Conservation (phyloP, 2,797 vertebrate genomes). For the Esox lucius region DNA sequence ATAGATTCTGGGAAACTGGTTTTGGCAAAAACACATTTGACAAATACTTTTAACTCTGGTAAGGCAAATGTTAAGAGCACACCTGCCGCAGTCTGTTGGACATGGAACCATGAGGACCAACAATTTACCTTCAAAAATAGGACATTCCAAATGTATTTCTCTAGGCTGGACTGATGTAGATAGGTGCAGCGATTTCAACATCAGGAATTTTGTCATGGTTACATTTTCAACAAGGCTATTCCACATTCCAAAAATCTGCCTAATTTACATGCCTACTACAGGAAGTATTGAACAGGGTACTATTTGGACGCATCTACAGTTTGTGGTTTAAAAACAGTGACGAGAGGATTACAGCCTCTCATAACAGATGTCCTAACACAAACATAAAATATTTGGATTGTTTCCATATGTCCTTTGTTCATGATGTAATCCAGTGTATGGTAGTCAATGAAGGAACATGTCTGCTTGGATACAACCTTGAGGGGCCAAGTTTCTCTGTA, state of each 20-base stretch:
- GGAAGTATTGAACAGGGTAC: too few species aligned
- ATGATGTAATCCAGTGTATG: neutral
- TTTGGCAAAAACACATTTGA: neutral
- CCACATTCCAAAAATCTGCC: too few species aligned
- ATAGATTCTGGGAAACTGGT: too few species aligned
- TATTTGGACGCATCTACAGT: too few species aligned
- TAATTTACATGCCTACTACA: too few species aligned
- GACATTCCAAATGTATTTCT: neutral
- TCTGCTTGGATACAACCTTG: slow-evolving; percentile 8
- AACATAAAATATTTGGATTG: neutral
- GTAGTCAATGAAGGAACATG: neutral
- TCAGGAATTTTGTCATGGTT: slow-evolving; percentile 5
- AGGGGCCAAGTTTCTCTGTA: slow-evolving; percentile 35
- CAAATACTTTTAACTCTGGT: neutral
- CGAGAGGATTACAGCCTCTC: neutral
- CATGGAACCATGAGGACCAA: neutral
- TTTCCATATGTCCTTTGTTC: neutral
- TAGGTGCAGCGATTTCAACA: neutral
- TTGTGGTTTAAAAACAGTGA: too few species aligned
- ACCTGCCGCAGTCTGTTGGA: neutral
- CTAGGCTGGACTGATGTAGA: neutral
- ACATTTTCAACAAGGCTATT: neutral
- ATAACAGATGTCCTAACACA: neutral
- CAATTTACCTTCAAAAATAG: slow-evolving; percentile 9
- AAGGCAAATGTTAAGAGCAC: neutral